Percentiles rank a stretch among this genome's conserved stretches.
phyloP scores from a whole-genome alignment of 1,140 invertebrate genomes.

The Hycleus cichorii region DNA sequence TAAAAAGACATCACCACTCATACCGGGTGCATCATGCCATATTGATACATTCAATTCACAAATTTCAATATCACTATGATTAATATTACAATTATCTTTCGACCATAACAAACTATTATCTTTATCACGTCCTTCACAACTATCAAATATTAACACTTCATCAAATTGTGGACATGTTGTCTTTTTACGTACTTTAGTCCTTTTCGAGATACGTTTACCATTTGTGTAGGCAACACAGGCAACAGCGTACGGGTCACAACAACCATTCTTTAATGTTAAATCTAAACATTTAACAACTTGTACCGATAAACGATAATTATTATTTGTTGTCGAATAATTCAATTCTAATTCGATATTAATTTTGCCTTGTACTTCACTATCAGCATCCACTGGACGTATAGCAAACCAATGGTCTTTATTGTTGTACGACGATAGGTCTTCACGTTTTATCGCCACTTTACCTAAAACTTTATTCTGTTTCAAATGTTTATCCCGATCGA shows the following conservation, averaged over 20 bases:
- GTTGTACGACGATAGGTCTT: conserved; percentile 78
- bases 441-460: conserved; percentile 81
- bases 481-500: conserved; percentile 68
- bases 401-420: conserved; percentile 90
- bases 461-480: conserved; percentile 82
- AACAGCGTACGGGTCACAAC: conserved; percentile 82
- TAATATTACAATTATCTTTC: background rate
- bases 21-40: conserved; percentile 75
- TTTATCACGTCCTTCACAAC: conserved; percentile 53
- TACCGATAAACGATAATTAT: conserved; percentile 31
- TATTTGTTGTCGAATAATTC: conserved; percentile 34
- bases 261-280: conserved; percentile 79
- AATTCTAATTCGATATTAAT: conserved; percentile 64
- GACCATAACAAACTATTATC: conserved; percentile 20
- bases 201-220: conserved; percentile 70
- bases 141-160: conserved; percentile 83
- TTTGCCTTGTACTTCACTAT: conserved; percentile 84
- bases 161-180: conserved; percentile 83
- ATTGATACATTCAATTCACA: conserved; percentile 69
- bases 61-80: conserved; percentile 49
- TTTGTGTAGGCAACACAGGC: conserved; percentile 74
- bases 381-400: conserved; percentile 72
- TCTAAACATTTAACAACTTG: conserved; percentile 77
- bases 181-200: conserved; percentile 83
- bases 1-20: conserved; percentile 71